Evolutionary conservation across 2,797 vertebrate species (phyloP), one percentile per base, ranked within the genome.

Genomic region (Ceryle rudis): DNA sequence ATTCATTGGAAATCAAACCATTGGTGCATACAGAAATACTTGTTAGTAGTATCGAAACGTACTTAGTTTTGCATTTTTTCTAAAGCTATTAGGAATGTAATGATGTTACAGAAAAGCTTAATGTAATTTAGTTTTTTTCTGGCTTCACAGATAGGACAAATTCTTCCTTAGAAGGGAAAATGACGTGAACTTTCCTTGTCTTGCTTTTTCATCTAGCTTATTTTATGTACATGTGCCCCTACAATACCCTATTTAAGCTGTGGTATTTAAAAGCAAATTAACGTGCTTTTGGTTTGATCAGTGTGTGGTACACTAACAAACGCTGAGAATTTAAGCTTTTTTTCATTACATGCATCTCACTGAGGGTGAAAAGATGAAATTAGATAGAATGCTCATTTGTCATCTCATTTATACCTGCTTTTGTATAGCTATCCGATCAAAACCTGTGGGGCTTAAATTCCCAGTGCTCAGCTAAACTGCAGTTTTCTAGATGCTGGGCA

Each of bases 11-110:
- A 95, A 89, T 81, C 77, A 84, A 95, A 77, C 90, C 71, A 81
- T 89, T 55, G 80, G 35, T 96, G 86, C 82, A 86, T 97, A 89
- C 92, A 94, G 66, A 84, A 93, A 78, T 93, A 70, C 88, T 93
- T 39, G 82, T 95, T 96, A 94, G 87, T 74, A 85, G 46, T 95
- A 81, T 78, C 94, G 96, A 93, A 95, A 91, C 39, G 31, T 78
- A 82, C 62, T 84, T 86, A 51, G 71, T 39, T 91, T 65, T 90
- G 58, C 66, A 42, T 39, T 79, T 75, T 89, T 90, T 94, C 78
- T 21, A 62, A 91, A 92, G 71, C 69, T 84, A 33, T 93, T 92
- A 89, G 80, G 61, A 95, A 89, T 84, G 65, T 78, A 93, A 86
- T 74, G 73, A 78, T 65, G 73, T 90, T 92, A 89, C 73, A 89